These are phyloP conservation scores for Colletes latitarsis DNA, from an alignment of 1,140 invertebrate species.

Conservation along the genomic window DNA sequence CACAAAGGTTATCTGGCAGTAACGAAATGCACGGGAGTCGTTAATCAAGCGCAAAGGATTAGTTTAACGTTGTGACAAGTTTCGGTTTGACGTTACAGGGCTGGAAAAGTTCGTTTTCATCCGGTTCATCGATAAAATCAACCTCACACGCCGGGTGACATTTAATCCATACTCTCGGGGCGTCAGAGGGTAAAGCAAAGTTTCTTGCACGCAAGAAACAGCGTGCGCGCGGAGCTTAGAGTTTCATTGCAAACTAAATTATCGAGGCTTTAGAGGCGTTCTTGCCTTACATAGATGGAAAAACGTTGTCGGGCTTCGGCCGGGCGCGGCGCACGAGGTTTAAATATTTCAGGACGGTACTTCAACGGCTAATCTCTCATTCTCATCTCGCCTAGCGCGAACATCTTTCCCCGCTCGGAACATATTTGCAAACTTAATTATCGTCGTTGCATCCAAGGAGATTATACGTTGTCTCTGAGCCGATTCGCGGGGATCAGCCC, in stretches of 20 bases:
- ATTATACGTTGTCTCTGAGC: constrained; percentile 43
- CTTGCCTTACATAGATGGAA: constrained; percentile 3
- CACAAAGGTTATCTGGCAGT: background rate
- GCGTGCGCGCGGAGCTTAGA: constrained; percentile 7
- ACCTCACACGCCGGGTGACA: constrained; percentile 17
- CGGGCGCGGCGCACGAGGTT: background rate
- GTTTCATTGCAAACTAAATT: constrained; percentile 51
- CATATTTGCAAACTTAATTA: constrained; percentile 59
- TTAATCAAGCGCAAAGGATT: constrained; percentile 23
- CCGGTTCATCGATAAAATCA: constrained; percentile 44
- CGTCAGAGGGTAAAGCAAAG: constrained; percentile 6
- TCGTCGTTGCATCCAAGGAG: constrained; percentile 24
- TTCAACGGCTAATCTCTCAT: constrained; percentile 23
- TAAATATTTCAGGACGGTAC: constrained; percentile 40
- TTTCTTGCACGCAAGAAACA: constrained; percentile 44
- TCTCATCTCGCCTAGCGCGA: constrained; percentile 13
- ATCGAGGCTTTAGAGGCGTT: constrained; percentile 19
- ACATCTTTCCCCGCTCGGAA: background rate
- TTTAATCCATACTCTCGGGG: constrained; percentile 27
- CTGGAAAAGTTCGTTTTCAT: constrained; percentile 32
- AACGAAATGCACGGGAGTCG: background rate
- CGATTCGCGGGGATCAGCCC: constrained; percentile 14
- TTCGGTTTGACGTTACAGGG: constrained; percentile 12
- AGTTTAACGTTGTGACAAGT: constrained; percentile 22
- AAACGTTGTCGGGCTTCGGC: background rate